Evolutionary conservation across 2,888 invertebrate genomes (phyloP).

Genomic region (Lamellibrachia columna): DNA sequence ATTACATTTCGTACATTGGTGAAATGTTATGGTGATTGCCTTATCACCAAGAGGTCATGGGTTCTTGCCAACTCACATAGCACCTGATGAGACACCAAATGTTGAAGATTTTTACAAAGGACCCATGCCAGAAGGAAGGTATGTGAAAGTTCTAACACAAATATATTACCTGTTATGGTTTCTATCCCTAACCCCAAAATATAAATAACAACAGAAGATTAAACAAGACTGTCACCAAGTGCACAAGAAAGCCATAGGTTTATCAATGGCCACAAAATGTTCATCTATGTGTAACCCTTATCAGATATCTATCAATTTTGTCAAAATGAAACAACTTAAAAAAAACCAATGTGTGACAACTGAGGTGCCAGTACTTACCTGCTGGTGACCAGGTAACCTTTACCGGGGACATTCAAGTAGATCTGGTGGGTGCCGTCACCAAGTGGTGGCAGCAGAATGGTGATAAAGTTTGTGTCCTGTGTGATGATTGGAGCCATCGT

Average conservation of each 20-base stretch:
- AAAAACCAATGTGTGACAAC: not conserved
- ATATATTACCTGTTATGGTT: not conserved
- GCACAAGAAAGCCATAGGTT: too few relatives aligned
- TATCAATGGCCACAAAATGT: too few relatives aligned
- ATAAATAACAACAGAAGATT: not conserved
- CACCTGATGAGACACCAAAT: not conserved
- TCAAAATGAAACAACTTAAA: not conserved
- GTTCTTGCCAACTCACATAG: not conserved
- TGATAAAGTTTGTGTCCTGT: not conserved
- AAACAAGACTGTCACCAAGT: not conserved
- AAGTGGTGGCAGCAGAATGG: constrained; percentile 6
- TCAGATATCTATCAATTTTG: not conserved
- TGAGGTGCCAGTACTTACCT: not conserved
- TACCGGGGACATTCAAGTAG: not conserved
- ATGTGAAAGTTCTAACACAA: not conserved
- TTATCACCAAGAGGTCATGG: too few relatives aligned
- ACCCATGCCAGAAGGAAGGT: not conserved
- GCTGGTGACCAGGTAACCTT: not conserved
- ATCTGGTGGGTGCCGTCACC: constrained; percentile 16
- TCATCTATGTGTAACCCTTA: not conserved
- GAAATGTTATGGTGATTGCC: not conserved
- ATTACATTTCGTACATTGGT: not conserved
- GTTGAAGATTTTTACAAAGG: not conserved
- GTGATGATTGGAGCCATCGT: not conserved
- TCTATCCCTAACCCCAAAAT: not conserved